Conservation (phyloP, 2,113 vertebrate species). For the Struthidea cinerea region DNA sequence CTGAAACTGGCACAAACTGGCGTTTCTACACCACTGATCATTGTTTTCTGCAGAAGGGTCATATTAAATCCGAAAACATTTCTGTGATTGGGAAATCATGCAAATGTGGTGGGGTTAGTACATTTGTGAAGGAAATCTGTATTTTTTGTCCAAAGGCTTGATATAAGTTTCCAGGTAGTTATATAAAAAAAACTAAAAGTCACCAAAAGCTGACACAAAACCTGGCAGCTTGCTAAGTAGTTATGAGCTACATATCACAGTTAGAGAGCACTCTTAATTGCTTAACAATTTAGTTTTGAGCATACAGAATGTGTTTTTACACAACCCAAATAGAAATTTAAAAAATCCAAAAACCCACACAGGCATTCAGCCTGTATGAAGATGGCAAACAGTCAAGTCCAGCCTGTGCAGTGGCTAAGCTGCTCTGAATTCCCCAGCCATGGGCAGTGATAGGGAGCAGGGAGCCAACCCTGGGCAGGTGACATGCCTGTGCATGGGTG, state of each 20-base stretch:
- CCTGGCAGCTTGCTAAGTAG: not conserved
- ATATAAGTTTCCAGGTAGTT: not conserved
- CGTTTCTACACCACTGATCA: not conserved
- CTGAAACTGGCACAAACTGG: not conserved
- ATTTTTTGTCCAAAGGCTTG: not conserved
- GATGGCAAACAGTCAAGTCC: not conserved
- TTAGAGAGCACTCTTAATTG: not conserved
- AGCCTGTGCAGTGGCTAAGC: not conserved
- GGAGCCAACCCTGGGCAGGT: not conserved
- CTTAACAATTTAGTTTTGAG: not conserved
- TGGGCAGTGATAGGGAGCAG: not conserved
- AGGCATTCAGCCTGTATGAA: not conserved
- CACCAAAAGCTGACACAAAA: not conserved
- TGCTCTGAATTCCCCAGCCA: not conserved
- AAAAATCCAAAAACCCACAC: not conserved
- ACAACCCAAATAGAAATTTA: not conserved
- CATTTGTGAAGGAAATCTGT: not conserved
- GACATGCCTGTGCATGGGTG: rapidly evolving
- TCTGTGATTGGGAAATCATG: not conserved
- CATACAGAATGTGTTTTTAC: not conserved
- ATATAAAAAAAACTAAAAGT: not conserved
- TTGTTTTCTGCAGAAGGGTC: not conserved
- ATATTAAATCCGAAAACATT: not conserved
- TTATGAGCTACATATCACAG: not conserved
- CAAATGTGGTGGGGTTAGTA: not conserved